Base-by-base conservation (phyloP, 2,113 vertebrate genomes). In the Lipotes vexillifer region DNA sequence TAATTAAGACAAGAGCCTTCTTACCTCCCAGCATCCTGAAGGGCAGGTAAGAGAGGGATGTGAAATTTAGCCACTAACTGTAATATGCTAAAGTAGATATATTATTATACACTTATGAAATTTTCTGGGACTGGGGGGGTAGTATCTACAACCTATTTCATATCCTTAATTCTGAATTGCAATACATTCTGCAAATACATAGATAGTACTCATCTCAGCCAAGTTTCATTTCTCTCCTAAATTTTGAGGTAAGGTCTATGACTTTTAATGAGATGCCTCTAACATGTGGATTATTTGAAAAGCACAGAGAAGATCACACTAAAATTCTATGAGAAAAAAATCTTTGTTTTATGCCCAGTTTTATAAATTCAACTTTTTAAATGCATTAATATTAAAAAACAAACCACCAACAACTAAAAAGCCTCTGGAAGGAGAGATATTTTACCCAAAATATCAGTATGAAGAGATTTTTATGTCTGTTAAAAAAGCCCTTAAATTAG, bases 401-500 rank as follows among this genome's bases (percentile, higher is more conserved):
- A 93, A 96, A 82, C 52, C 74, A 90, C 36, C 31, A 75, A 2
- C 25, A 93, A 91, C 65, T 88, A 36, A 52, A 71, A 89, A 12
- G 31, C 4, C 77, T 96, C 96, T 91, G 90, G 59, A 83, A 88
- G 75, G 93, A 65, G 68, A 93, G 90, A 90, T 97, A 98, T 98
- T 97, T 98, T 97, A 98, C 96, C 96, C 84, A 91, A 97, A 96
- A 83, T 97, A 98, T 98, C 88, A 93, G 92, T 86, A 93, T 92
- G 93, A 98, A 97, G 89, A 91, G 95, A 90, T 97, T 98, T 99
- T 98, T 98, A 98, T 98, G 89, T 71, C 93, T 93, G 95, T 74
- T 97, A 98, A 97, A 96, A 98, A 98, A 93, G 29, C 81, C 82
- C 89, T 98, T 90, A 99, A 98, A 98, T 97, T 97, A 98, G 38